These are phyloP conservation scores for Cranoglanis bouderius DNA, from an alignment of 2,113 vertebrate genomes.

Conservation along the genomic window DNA sequence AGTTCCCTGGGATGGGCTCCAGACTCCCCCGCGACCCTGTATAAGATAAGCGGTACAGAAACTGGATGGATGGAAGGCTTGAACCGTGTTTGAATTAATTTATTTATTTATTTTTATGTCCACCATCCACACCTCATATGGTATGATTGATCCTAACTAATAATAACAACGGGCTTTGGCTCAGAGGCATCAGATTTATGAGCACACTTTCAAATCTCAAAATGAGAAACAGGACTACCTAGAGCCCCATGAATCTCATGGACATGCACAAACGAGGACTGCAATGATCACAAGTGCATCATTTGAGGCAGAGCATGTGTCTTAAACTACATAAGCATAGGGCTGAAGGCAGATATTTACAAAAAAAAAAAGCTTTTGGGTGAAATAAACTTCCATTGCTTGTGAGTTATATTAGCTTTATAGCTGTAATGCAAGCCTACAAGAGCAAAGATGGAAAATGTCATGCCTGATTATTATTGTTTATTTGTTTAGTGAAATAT, in stretches of 20 bases:
- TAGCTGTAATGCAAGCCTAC: not conserved
- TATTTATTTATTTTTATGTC: too few species aligned
- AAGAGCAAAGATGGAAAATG: not conserved
- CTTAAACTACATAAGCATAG: not conserved
- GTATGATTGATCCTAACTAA: too few species aligned
- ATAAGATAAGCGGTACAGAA: too few species aligned
- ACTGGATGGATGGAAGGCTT: too few species aligned
- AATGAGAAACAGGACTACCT: not conserved
- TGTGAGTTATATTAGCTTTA: not conserved
- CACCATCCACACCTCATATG: too few species aligned
- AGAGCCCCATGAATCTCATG: not conserved
- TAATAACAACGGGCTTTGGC: too few species aligned
- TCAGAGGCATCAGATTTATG: not conserved
- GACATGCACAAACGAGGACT: not conserved
- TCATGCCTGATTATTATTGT: not conserved
- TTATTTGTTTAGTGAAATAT: not conserved
- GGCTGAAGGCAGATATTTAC: not conserved
- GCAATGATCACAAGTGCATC: not conserved
- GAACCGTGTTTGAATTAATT: too few species aligned
- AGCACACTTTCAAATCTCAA: not conserved
- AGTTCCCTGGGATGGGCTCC: too few species aligned
- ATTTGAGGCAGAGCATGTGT: not conserved
- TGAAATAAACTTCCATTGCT: not conserved
- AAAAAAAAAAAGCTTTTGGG: not conserved
- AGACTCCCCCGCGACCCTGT: too few species aligned